phyloP scores from a whole-genome alignment of 2,113 vertebrate species.

The Gymnobelideus leadbeateri region DNA sequence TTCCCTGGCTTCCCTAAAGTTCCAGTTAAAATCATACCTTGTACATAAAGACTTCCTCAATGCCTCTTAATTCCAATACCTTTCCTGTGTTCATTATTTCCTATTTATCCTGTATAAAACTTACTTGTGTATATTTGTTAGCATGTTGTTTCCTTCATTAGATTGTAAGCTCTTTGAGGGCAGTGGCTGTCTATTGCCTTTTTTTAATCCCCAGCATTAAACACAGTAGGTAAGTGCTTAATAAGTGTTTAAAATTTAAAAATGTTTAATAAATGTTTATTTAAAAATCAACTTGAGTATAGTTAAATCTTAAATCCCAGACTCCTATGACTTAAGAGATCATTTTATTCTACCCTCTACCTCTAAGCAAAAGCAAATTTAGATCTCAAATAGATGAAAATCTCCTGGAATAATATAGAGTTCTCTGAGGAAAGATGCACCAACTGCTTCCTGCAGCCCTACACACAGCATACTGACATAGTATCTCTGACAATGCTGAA shows the following conservation, averaged over 20 bases:
- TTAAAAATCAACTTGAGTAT: too few species aligned
- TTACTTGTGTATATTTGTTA: not conserved
- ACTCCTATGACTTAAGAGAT: not conserved
- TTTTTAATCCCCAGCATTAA: not conserved
- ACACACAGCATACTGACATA: not conserved
- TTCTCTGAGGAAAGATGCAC: not conserved
- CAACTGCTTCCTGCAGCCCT: not conserved
- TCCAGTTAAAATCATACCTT: not conserved
- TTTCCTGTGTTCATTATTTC: not conserved
- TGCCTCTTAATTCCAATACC: not conserved
- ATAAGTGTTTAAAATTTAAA: too few species aligned
- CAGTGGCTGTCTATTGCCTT: not conserved
- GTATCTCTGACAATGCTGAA: not conserved
- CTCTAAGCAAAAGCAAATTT: constrained; percentile 15
- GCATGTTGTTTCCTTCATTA: not conserved
- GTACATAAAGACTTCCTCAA: not conserved
- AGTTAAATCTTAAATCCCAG: too few species aligned
- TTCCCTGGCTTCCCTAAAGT: not conserved
- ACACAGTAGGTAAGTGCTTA: not conserved
- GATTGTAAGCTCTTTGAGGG: not conserved
- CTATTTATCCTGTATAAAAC: not conserved
- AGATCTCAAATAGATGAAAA: not conserved
- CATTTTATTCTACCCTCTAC: not conserved
- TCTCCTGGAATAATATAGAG: not conserved
- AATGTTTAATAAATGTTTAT: too few species aligned